phyloP scores from a whole-genome alignment of 2,113 vertebrate species.

The Vicugna pacos region DNA sequence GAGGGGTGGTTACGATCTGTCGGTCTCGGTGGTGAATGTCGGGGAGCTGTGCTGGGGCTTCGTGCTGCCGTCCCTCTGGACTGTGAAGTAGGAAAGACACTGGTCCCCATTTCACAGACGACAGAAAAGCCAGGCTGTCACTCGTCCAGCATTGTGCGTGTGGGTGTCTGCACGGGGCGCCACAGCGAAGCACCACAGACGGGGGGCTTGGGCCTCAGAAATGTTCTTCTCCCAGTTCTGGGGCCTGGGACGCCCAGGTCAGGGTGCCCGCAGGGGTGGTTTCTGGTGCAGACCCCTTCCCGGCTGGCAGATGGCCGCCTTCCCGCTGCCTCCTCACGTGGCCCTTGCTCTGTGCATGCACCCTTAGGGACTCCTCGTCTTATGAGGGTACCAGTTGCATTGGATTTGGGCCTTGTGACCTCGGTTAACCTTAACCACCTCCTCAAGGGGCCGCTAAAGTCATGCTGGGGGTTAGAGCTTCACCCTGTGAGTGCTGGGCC shows the following conservation, averaged over 20 bases:
- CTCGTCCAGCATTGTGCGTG: not conserved
- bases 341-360: too few relatives aligned
- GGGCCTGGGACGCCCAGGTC: rapidly evolving
- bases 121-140: not conserved
- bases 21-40: rapidly evolving
- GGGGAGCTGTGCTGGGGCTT: rapidly evolving
- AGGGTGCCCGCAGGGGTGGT: rapidly evolving
- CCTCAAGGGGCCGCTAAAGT: not conserved
- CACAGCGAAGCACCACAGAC: rapidly evolving
- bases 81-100: rapidly evolving
- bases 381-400: rapidly evolving
- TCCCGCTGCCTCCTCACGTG: rapidly evolving
- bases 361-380: rapidly evolving
- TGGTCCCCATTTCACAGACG: not conserved
- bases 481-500: too few relatives aligned
- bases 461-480: not conserved
- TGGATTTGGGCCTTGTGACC: not conserved
- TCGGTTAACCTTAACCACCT: not conserved
- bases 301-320: rapidly evolving
- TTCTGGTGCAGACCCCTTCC: not conserved
- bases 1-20: rapidly evolving
- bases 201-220: rapidly evolving
- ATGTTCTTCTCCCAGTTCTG: rapidly evolving
- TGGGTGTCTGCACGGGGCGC: rapidly evolving
- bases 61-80: rapidly evolving